Evolutionary conservation across 2,797 vertebrate genomes (phyloP), one percentile per base, ranked within the genome.

Genomic region (Merluccius polli): DNA sequence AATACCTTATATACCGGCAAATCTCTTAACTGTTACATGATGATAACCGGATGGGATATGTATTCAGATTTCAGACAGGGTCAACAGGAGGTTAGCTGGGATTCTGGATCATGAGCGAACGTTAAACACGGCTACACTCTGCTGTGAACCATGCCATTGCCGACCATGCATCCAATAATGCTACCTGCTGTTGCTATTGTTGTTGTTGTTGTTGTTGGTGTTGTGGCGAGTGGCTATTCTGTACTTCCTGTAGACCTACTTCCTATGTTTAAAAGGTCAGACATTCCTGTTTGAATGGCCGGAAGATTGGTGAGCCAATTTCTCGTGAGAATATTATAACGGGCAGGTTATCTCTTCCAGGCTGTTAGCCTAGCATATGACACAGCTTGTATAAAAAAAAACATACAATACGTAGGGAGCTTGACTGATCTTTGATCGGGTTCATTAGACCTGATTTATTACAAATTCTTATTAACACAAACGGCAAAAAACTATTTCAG

Each of bases 281-380:
- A 82, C 89, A 88, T 90, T 89, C 88, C 89, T 86, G 81, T 81
- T 71, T 91, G 87, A 90, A 90, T 91, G 81, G 87, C 87, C 87
- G 89, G 90, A 90, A 90, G 86, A 79, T 76, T 73, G 63, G 79
- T 77, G 83, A 87, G 83, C 73, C 78, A 75, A 83, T 79, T 79
- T 86, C 70, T 76, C 81, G 52, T 80, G 87, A 87, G 75, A 75
- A 77, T 68, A 86, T 82, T 83, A 81, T 87, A 67, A 74, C 72
- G 81, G 87, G 87, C 87, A 81, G 84, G 78, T 84, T 80, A 81
- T 75, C 75, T 74, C 73, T 71, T 52, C 83, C 73, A 77, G 70
- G 79, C 77, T 77, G 79, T 59, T 24, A 59, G 48, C 48, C 48
- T 59, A 59, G 48, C 21, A 21, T 48, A 41, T 48, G 44, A 48